These are phyloP conservation scores for Scylla paramamosain DNA, from an alignment of 1,140 invertebrate genomes.

Conservation along the genomic window DNA sequence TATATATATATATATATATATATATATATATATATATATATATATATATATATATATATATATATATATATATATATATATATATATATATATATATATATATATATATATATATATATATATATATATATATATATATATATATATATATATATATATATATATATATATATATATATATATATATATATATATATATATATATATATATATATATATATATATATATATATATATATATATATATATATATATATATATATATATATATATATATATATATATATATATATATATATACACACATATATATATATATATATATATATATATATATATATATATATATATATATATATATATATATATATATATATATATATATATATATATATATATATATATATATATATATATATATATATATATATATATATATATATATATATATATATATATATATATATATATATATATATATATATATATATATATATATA, in stretches of 20 bases:
- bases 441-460: slow-evolving; percentile 43
- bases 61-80: slow-evolving; percentile 52
- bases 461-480: slow-evolving; percentile 34
- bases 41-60: slow-evolving; percentile 52
- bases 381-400: slow-evolving; percentile 47
- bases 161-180: slow-evolving; percentile 39
- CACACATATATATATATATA: slow-evolving; percentile 16
- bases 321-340: slow-evolving; percentile 26
- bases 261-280: slow-evolving; percentile 48
- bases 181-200: slow-evolving; percentile 44
- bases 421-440: slow-evolving; percentile 34
- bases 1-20: slow-evolving; percentile 49
- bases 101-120: slow-evolving; percentile 51
- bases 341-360: slow-evolving; percentile 42
- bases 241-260: slow-evolving; percentile 46
- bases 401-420: slow-evolving; percentile 41
- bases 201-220: slow-evolving; percentile 40
- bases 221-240: slow-evolving; percentile 45
- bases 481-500: too few relatives aligned
- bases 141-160: slow-evolving; percentile 38
- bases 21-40: slow-evolving; percentile 52
- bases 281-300: slow-evolving; percentile 48
- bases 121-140: slow-evolving; percentile 53
- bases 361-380: slow-evolving; percentile 47
- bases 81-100: slow-evolving; percentile 38